A percentile compares a stretch with the other conserved stretches of the same genome.
Conservation (phyloP, 2,888 invertebrate species). For the Eilema caniola region DNA sequence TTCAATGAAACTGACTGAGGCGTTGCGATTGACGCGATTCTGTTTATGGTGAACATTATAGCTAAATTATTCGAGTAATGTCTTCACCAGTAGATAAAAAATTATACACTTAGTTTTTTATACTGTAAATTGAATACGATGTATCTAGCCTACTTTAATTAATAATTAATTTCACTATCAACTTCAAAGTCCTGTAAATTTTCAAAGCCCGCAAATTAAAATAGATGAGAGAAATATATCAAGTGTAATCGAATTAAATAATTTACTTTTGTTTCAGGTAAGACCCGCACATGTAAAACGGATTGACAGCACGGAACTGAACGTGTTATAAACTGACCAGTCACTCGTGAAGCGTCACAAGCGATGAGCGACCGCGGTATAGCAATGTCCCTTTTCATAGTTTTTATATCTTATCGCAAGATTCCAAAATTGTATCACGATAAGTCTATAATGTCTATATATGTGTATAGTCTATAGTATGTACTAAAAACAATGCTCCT, state of each 20-base stretch:
- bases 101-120: too few species aligned
- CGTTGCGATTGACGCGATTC: not conserved
- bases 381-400: too few species aligned
- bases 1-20: too few species aligned
- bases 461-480: too few species aligned
- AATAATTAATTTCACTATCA: not conserved
- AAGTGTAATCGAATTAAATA: conserved; percentile 46
- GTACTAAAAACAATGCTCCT: too few species aligned
- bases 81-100: too few species aligned
- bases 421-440: too few species aligned
- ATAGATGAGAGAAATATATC: conserved; percentile 16
- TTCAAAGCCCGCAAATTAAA: not conserved
- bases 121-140: too few species aligned
- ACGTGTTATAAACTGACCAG: conserved; percentile 44
- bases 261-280: conserved; percentile 50
- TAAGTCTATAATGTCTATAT: too few species aligned
- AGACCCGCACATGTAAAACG: conserved; percentile 33
- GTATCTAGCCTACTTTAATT: too few species aligned
- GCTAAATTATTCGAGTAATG: too few species aligned
- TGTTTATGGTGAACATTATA: not conserved
- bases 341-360: conserved; percentile 27
- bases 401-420: too few species aligned
- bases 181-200: not conserved
- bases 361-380: conserved; percentile 10
- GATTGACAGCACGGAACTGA: conserved; percentile 34